phyloP scores from a whole-genome alignment of 37 sponge, comb jelly and placozoan species.

The Hormiphora californensis region DNA sequence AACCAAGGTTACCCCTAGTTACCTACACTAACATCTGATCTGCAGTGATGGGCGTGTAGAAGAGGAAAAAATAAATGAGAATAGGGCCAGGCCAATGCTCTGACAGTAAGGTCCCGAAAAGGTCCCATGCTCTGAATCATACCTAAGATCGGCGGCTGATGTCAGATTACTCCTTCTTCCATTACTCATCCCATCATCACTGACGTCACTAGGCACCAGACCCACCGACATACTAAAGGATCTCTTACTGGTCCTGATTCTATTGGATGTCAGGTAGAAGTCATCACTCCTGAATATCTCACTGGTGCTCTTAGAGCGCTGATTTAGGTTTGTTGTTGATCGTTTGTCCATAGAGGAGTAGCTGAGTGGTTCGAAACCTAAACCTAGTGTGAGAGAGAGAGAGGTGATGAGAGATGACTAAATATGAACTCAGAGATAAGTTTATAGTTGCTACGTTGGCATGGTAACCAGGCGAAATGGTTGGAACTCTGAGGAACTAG shows the following conservation, averaged over 20 bases:
- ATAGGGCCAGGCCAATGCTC: too few relatives aligned
- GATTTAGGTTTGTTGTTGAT: not conserved
- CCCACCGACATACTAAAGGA: constrained; percentile 22
- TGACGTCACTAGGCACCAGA: not conserved
- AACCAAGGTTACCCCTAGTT: not conserved
- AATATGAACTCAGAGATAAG: not conserved
- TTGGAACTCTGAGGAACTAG: not conserved
- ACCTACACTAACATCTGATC: too few relatives aligned
- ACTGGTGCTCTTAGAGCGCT: constrained; percentile 40
- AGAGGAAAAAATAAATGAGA: too few relatives aligned
- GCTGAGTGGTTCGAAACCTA: not conserved
- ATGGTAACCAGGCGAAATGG: not conserved
- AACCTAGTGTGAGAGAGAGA: not conserved
- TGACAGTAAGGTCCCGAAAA: too few relatives aligned
- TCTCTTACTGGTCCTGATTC: not conserved
- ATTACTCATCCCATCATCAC: not conserved
- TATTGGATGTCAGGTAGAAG: not conserved
- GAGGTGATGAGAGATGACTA: not conserved
- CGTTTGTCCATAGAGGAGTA: not conserved
- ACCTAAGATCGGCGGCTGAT: constrained; percentile 33
- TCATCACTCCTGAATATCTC: constrained; percentile 47
- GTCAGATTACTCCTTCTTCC: not conserved
- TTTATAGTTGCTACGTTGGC: not conserved
- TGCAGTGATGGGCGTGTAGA: too few relatives aligned
- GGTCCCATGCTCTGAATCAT: too few relatives aligned